phyloP scores from a whole-genome alignment of 1,140 invertebrate species.

The Drosophila melanica region DNA sequence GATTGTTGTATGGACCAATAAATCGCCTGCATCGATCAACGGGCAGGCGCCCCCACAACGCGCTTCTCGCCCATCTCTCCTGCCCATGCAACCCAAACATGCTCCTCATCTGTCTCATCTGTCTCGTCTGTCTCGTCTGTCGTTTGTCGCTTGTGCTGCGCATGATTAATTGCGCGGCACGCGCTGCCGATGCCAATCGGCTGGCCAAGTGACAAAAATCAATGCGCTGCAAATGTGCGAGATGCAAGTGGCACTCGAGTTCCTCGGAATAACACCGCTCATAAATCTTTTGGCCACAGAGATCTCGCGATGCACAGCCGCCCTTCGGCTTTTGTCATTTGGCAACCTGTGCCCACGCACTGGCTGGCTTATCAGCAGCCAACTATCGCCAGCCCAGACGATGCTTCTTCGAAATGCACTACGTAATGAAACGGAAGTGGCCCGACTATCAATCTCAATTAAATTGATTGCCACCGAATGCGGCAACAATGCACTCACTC shows the following conservation, averaged over 20 bases:
- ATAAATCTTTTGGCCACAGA: constrained; percentile 55
- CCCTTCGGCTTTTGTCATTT: constrained; percentile 40
- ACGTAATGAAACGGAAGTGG: constrained; percentile 69
- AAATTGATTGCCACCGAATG: constrained; percentile 64
- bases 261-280: constrained; percentile 41
- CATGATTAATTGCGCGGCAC: constrained; percentile 68
- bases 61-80: neutral
- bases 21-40: neutral
- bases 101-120: constrained; percentile 11
- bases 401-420: constrained; percentile 66
- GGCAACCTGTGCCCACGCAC: constrained; percentile 63
- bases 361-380: constrained; percentile 53
- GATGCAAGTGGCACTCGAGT: constrained; percentile 26
- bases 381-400: constrained; percentile 48
- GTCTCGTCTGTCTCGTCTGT: too few species aligned
- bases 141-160: neutral
- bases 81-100: neutral
- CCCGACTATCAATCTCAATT: constrained; percentile 74
- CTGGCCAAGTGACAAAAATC: constrained; percentile 70
- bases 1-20: neutral
- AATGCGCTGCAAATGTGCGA: constrained; percentile 72
- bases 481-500: neutral
- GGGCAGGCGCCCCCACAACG: neutral
- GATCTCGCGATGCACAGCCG: constrained; percentile 34
- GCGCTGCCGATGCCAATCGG: constrained; percentile 68